A percentile compares a stretch with the other conserved stretches of the same genome.
These are phyloP conservation scores for Otolemur crassicaudatus DNA, from an alignment of 2,797 vertebrate genomes.

Conservation along the genomic window DNA sequence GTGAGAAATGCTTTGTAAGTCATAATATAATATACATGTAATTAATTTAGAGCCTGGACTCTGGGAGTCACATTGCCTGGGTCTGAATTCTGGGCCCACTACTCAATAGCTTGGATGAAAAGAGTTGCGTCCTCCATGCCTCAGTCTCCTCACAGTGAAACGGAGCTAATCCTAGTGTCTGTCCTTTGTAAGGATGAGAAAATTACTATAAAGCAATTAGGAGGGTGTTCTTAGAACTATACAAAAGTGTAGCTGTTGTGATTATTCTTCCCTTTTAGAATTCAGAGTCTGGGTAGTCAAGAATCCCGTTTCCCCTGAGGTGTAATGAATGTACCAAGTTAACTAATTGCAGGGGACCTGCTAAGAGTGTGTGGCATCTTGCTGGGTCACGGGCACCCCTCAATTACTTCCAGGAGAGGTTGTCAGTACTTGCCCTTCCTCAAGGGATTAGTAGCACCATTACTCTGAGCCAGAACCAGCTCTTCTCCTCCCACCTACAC, in stretches of 20 bases:
- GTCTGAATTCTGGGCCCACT: background rate
- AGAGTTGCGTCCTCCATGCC: background rate
- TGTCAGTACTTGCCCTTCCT: background rate
- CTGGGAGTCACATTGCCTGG: background rate
- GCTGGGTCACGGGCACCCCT: background rate
- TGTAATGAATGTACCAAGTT: background rate
- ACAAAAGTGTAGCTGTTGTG: background rate
- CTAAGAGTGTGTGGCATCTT: background rate
- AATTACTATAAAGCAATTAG: background rate
- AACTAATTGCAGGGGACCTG: background rate
- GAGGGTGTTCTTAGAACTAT: background rate
- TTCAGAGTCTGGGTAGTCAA: background rate
- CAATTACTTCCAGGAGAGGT: background rate
- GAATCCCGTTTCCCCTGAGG: background rate
- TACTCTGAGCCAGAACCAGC: background rate
- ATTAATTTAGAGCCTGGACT: background rate
- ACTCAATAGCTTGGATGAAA: background rate
- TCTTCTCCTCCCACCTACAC: too few relatives aligned
- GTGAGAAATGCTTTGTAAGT: background rate
- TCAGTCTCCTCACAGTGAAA: background rate
- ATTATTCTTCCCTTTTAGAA: background rate
- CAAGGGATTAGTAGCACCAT: background rate
- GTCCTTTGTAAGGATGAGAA: background rate
- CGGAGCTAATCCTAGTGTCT: background rate
- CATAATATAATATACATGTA: background rate